phyloP scores from a whole-genome alignment of 2,888 invertebrate genomes.

The Dasypolia templi region DNA sequence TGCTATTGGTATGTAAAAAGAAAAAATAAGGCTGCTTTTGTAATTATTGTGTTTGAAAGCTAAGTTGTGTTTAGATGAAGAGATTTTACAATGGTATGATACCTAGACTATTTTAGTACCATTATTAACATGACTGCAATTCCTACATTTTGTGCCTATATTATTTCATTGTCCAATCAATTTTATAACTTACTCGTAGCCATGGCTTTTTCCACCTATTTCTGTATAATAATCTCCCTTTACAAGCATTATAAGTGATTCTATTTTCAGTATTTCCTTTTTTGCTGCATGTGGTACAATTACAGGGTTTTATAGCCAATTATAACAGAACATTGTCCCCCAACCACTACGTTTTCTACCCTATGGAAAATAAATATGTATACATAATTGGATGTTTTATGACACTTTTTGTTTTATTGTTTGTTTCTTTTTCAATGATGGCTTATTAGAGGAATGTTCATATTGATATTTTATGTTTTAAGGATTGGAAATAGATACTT shows the following conservation, averaged over 20 bases:
- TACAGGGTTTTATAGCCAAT: constrained; percentile 80
- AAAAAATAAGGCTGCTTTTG: not conserved
- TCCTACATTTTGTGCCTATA: too few relatives aligned
- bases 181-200: not conserved
- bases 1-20: not conserved
- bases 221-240: not conserved
- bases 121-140: too few relatives aligned
- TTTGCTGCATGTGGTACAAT: constrained; percentile 63
- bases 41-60: not conserved
- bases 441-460: constrained; percentile 2
- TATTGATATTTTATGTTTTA: constrained; percentile 15
- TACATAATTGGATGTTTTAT: constrained; percentile 60
- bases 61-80: not conserved
- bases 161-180: not conserved
- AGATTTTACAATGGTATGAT: not conserved
- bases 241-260: constrained; percentile 40
- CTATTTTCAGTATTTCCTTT: constrained; percentile 59
- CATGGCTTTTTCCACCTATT: not conserved
- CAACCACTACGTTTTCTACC: constrained; percentile 52
- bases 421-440: constrained; percentile 19
- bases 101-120: too few relatives aligned
- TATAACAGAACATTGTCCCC: constrained; percentile 72
- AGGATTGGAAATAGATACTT: not conserved
- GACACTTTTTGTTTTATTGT: constrained; percentile 47
- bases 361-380: constrained; percentile 60